Evolutionary conservation across 2,113 vertebrate species (phyloP).

Genomic region (Lampris incognitus): DNA sequence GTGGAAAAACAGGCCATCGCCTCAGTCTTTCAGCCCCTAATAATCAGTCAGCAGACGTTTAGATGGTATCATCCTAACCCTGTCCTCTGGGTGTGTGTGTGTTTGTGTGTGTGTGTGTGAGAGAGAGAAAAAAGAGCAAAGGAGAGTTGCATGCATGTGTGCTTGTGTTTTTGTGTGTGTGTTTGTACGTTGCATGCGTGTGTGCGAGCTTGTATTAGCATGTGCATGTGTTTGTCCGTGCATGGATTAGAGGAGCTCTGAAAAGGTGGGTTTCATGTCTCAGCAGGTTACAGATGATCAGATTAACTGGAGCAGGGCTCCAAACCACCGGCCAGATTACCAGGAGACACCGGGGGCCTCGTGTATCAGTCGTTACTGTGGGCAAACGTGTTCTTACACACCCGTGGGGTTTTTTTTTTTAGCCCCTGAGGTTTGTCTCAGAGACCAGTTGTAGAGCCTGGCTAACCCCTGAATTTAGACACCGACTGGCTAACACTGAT

Average conservation of each 20-base stretch:
- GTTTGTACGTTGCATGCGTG: background rate
- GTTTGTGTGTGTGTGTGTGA: conserved; percentile 3
- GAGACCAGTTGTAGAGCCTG: no score
- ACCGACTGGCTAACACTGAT: no score
- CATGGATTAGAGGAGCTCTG: conserved; percentile 70
- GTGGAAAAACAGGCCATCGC: conserved; percentile 44
- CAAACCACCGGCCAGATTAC: conserved; percentile 67
- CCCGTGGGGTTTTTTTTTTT: no score
- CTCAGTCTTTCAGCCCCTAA: conserved; percentile 42
- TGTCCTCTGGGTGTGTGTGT: conserved; percentile 35
- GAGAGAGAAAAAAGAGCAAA: background rate
- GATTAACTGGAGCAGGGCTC: conserved; percentile 72
- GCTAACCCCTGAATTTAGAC: no score
- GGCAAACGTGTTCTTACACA: no score
- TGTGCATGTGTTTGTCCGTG: conserved; percentile 41
- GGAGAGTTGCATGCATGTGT: conserved; percentile 5
- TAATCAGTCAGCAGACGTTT: conserved; percentile 47
- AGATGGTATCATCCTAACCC: conserved; percentile 39
- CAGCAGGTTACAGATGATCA: conserved; percentile 81
- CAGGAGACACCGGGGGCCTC: conserved; percentile 22
- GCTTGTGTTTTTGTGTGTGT: conserved; percentile 8
- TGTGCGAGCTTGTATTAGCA: conserved; percentile 1
- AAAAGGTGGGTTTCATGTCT: conserved; percentile 74
- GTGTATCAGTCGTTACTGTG: no score
- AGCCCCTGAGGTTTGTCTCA: no score